phyloP scores from a whole-genome alignment of 2,888 invertebrate species.

The Lasius fuliginosus region DNA sequence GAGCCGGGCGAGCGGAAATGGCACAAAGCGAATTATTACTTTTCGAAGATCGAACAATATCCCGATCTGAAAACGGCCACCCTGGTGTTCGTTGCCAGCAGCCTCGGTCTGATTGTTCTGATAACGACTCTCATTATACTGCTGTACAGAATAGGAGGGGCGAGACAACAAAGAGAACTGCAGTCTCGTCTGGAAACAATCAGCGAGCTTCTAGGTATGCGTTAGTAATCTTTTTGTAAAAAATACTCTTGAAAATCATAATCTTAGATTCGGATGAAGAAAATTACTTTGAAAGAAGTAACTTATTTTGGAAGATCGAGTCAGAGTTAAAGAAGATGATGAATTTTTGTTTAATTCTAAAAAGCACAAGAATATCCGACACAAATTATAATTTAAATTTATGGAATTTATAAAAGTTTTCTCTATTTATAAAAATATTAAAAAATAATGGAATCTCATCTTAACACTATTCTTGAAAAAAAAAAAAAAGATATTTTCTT shows the following conservation, averaged over 20 bases:
- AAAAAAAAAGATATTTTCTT: not conserved
- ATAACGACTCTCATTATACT: constrained; percentile 89
- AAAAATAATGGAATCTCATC: not conserved
- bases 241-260: not conserved
- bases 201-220: constrained; percentile 89
- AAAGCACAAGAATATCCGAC: not conserved
- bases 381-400: constrained; percentile 5
- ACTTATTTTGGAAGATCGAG: not conserved
- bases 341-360: not conserved
- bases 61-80: constrained; percentile 90
- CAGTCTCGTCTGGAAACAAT: constrained; percentile 90
- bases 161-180: constrained; percentile 89
- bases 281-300: not conserved
- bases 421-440: not conserved
- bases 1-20: constrained; percentile 88
- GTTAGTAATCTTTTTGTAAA: not conserved
- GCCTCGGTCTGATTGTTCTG: constrained; percentile 89
- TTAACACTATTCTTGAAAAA: not conserved
- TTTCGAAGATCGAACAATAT: constrained; percentile 90
- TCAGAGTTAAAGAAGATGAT: not conserved
- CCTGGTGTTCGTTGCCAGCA: constrained; percentile 89
- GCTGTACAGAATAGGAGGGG: constrained; percentile 89
- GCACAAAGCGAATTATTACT: constrained; percentile 91
- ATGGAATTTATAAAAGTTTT: not conserved
- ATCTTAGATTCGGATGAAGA: not conserved